Evolutionary conservation across 2,888 invertebrate species (phyloP), one percentile per base, ranked within the genome.

Genomic region (Cylloceria caligata): DNA sequence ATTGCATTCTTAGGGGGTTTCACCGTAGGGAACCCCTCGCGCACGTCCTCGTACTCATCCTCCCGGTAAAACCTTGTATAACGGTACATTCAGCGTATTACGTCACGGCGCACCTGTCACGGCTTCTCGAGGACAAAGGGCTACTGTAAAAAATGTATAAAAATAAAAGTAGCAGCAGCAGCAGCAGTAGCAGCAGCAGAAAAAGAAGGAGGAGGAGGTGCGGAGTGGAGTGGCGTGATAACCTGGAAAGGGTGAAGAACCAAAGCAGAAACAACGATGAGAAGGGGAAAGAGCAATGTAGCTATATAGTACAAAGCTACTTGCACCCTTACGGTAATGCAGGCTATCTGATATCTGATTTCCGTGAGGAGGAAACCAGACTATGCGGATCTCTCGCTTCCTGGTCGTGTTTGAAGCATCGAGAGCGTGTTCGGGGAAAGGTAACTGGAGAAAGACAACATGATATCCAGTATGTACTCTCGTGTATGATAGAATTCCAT

Each of bases 81-180:
- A 91, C 91, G 91, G 91, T 89, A 89, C 88, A 71, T 52, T 79
- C 57, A 27, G 34, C 27, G 86, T 91, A 85, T 91, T 90, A 89
- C 91, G 91, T 91, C 91, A 91, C 86, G 67, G 55, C 84, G 84
- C 91, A 91, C 91, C 91, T 91, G 91, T 90, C 89, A 86, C 85
- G 87, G 19, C 85, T 83, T 85, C 83, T 83, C 71, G 71, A 39
- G 84, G 83, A 88, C 88, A 87, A 90, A 90, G 90, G 90, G 89
- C 87, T 86, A 87, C 84, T 78, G 52, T 68, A 36, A 73, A 67
- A 71, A 74, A 45, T 5, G 34, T 49, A 57, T 72, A 19, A 73
- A 65, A 71, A 62, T n/a, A 67, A 76, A 71, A 81, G 39, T 30
- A 39, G 47, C 24, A 34, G 73, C 36, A n/a, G 74, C 39, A 49